Base-by-base conservation (phyloP, 2,113 vertebrate genomes). In the Gasterosteus nipponicus region DNA sequence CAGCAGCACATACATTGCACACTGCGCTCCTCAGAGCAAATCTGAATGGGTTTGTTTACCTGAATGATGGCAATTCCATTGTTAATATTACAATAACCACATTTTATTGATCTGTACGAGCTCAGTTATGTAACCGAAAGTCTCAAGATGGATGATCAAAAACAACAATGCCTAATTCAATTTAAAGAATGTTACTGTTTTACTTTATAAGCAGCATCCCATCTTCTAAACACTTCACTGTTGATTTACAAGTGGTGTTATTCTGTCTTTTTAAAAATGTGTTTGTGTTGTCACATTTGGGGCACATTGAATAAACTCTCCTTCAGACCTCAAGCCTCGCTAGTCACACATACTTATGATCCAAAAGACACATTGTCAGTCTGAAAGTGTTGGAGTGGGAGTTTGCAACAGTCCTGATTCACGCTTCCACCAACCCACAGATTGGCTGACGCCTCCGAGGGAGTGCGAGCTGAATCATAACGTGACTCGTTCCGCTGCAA, bases 381-480 rank as follows among this genome's bases (percentile, higher is more conserved):
- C 73, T 76, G 44, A 82, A 79, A 76, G 76, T 82, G 84, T 89
- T 39, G 68, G 73, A 87, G 83, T 86, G 62, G 80, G 85, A 85
- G 76, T 73, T 67, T 73, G 79, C 82, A 82, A 82, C 72, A 77
- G 77, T 75, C 74, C 78, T 69, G 61, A 78, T 83, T 87, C 89
- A 85, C 86, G 77, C 78, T 49, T 73, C 74, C 77, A 86, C 76
- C 86, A 78, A 49, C 79, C 85, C 83, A 85, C 83, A 84, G 85
- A 87, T 81, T 85, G 77, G 78, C 85, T 88, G 83, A 65, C 79
- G 79, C 81, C 72, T 87, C 79, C 10, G 81, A 82, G 63, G 71
- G 71, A 83, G 82, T 73, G 77, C 85, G 38, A 69, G 83, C 79
- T 89, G 88, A 91, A 82, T 92, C 91, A 87, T 77, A 82, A 81